A percentile compares a stretch with the other conserved stretches of the same genome.
Evolutionary conservation across 2,113 vertebrate species (phyloP).

Genomic region (Otus sunia): DNA sequence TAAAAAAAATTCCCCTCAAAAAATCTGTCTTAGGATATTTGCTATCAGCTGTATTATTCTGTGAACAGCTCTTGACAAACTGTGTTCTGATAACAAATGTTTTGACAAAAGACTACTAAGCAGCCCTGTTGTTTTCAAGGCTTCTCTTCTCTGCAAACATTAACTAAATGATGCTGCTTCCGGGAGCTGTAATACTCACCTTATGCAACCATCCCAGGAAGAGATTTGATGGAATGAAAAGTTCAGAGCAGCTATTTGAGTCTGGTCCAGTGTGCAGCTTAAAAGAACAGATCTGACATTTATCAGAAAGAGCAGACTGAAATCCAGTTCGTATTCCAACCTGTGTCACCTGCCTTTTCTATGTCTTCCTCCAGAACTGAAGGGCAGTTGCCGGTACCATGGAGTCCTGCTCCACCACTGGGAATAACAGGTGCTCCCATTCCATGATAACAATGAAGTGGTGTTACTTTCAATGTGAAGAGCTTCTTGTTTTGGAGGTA

Average conservation of each 20-base stretch:
- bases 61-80: background rate
- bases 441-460: background rate
- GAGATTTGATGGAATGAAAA: background rate
- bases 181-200: background rate
- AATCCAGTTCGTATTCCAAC: background rate
- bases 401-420: background rate
- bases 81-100: background rate
- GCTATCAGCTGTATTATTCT: background rate
- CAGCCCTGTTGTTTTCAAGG: background rate
- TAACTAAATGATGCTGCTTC: background rate
- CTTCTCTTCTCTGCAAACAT: background rate
- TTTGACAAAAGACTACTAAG: background rate
- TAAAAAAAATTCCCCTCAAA: background rate
- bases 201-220: background rate
- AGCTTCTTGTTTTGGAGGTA: background rate
- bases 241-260: background rate
- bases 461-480: background rate
- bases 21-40: background rate
- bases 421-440: background rate
- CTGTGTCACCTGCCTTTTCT: background rate
- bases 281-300: background rate
- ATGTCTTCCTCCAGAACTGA: background rate
- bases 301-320: background rate
- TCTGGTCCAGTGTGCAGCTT: background rate
- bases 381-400: background rate